Evolutionary conservation across 2,113 vertebrate genomes (phyloP).

Genomic region (Casuarius casuarius): DNA sequence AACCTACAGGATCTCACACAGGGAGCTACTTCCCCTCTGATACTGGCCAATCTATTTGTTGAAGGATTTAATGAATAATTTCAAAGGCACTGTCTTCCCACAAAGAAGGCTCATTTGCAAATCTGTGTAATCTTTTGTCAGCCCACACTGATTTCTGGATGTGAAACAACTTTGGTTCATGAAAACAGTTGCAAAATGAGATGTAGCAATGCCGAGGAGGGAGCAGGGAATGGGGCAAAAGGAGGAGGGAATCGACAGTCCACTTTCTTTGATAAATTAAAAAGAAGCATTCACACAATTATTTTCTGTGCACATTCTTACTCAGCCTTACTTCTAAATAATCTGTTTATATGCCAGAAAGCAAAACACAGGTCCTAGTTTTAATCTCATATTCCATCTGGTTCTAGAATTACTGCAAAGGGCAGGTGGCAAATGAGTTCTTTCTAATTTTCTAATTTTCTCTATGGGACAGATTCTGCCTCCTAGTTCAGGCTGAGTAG

Average conservation of each 20-base stretch:
- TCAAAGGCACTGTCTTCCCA: slow-evolving; percentile 50
- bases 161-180: neutral
- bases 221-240: neutral
- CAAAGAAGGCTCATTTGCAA: slow-evolving; percentile 65
- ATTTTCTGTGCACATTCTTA: neutral
- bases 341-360: slow-evolving; percentile 18
- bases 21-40: slow-evolving; percentile 33
- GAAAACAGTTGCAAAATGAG: neutral
- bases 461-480: slow-evolving; percentile 47
- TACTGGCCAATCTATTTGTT: slow-evolving; percentile 35
- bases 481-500: slow-evolving; percentile 1
- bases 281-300: neutral
- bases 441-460: slow-evolving; percentile 44
- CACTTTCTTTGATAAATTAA: neutral
- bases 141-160: neutral
- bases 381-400: slow-evolving; percentile 70
- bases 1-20: slow-evolving; percentile 18
- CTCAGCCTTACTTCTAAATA: slow-evolving; percentile 20
- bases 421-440: slow-evolving; percentile 59
- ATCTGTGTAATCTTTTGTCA: slow-evolving; percentile 31
- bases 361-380: slow-evolving; percentile 4
- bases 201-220: neutral
- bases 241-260: neutral
- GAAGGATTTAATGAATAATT: slow-evolving; percentile 73
- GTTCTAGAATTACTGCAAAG: slow-evolving; percentile 47